Evolutionary conservation across 2,113 vertebrate genomes (phyloP).

Genomic region (Nothoprocta pentlandii): DNA sequence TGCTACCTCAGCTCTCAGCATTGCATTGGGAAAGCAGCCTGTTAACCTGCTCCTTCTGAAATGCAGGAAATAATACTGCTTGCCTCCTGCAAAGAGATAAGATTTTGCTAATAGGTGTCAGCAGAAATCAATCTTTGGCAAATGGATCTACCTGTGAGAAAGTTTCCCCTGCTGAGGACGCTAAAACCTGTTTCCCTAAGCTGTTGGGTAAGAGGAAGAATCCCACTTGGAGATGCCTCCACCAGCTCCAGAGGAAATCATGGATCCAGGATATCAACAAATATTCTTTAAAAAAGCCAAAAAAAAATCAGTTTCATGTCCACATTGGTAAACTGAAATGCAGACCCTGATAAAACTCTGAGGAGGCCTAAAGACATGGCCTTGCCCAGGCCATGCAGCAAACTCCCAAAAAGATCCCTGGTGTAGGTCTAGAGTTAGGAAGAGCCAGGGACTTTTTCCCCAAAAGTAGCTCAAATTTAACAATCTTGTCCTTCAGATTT

Average conservation of each 20-base stretch:
- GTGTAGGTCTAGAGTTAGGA: neutral
- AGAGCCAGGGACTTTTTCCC: neutral
- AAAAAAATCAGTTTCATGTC: neutral
- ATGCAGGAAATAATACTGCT: neutral
- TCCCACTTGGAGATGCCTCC: neutral
- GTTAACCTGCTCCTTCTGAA: neutral
- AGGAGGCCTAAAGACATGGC: neutral
- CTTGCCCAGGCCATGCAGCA: neutral
- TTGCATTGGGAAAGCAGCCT: neutral
- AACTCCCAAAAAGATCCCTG: neutral
- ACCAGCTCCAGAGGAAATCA: neutral
- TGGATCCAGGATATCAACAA: neutral
- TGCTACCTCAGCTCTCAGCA: neutral
- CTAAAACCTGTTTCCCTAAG: too few species aligned
- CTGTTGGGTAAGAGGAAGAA: neutral
- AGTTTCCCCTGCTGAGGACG: neutral
- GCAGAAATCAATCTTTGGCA: neutral
- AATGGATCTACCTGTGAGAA: neutral
- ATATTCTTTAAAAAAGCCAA: neutral
- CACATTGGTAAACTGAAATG: fast-evolving
- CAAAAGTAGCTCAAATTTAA: neutral
- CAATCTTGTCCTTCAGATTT: conserved; percentile 14
- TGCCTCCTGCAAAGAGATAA: neutral
- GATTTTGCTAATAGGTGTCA: neutral
- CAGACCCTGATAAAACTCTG: neutral